These are phyloP conservation scores for Branchinecta lindahli DNA, from an alignment of 1,140 invertebrate species.

Conservation along the genomic window DNA sequence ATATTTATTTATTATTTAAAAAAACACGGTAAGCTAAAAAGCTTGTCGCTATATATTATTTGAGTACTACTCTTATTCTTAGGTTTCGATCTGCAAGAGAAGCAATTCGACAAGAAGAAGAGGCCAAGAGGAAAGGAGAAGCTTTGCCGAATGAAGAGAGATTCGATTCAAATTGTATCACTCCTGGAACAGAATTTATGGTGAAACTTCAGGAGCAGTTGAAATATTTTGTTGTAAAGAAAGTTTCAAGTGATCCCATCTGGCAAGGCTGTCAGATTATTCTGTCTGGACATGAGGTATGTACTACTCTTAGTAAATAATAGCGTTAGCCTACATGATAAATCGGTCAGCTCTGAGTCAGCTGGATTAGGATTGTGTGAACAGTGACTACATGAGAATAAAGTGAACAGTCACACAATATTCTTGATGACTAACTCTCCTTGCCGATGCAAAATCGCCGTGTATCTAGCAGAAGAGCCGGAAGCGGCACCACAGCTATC, in stretches of 20 bases:
- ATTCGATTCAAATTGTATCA: constrained; percentile 94
- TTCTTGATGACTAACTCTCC: no score
- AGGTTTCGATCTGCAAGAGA: constrained; percentile 71
- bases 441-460: no score
- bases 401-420: no score
- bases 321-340: neutral
- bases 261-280: constrained; percentile 33
- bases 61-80: neutral
- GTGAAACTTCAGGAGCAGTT: constrained; percentile 65
- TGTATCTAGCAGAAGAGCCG: no score
- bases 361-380: no score
- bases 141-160: constrained; percentile 49
- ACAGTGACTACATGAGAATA: no score
- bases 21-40: no score
- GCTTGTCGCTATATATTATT: no score
- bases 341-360: constrained; percentile 12
- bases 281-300: constrained; percentile 34
- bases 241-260: constrained; percentile 49
- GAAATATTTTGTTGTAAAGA: constrained; percentile 69
- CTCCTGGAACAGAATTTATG: constrained; percentile 86
- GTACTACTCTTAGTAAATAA: neutral
- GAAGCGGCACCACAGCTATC: no score
- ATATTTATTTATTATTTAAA: no score
- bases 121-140: constrained; percentile 59
- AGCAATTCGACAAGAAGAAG: constrained; percentile 55